Percentiles rank a stretch among this genome's conserved stretches.
phyloP scores from a whole-genome alignment of 2,888 invertebrate genomes.

The Petrolisthes manimaculis region DNA sequence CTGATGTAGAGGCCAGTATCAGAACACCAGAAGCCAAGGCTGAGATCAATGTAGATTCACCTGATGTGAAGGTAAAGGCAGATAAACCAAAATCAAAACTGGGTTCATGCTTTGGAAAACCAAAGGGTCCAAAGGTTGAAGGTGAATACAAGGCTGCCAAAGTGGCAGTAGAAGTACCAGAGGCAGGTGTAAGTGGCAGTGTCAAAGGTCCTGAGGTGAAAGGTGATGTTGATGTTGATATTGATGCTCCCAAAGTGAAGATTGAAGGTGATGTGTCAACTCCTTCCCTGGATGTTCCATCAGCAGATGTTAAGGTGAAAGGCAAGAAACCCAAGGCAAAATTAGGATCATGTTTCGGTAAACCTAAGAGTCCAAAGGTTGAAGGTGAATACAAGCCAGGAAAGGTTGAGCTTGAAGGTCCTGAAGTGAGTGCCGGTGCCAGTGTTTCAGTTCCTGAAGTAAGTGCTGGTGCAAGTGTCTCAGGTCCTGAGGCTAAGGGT shows the following conservation, averaged over 20 bases:
- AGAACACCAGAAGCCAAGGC: conserved; percentile 1
- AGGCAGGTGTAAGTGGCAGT: conserved; percentile 8
- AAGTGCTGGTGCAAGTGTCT: conserved; percentile 22
- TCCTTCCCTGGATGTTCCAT: conserved; percentile 5
- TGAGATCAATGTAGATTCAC: conserved; percentile 10
- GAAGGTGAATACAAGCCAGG: conserved; percentile 38
- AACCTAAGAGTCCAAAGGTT: conserved; percentile 32
- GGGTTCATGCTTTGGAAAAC: conserved; percentile 41
- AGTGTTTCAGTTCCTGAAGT: conserved; percentile 7
- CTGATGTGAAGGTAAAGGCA: conserved; percentile 20
- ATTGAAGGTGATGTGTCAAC: conserved; percentile 7
- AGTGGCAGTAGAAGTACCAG: conserved; percentile 23
- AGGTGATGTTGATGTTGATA: conserved; percentile 9
- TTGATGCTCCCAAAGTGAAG: conserved; percentile 20
- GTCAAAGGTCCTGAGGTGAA: conserved; percentile 15
- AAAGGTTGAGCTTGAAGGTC: conserved; percentile 30
- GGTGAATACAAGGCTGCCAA: conserved; percentile 27
- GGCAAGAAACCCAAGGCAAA: conserved; percentile 32
- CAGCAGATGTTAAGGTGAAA: conserved; percentile 33
- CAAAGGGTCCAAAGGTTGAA: conserved; percentile 16
- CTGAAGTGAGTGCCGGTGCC: conserved; percentile 4
- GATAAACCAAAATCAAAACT: conserved; percentile 21
- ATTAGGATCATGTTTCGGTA: conserved; percentile 47
- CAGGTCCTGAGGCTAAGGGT: conserved; percentile 1
- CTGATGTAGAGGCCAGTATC: conserved; percentile 9